These are phyloP conservation scores for Coecobrya sp. DNA, from an alignment of 2,888 invertebrate species.

Conservation along the genomic window DNA sequence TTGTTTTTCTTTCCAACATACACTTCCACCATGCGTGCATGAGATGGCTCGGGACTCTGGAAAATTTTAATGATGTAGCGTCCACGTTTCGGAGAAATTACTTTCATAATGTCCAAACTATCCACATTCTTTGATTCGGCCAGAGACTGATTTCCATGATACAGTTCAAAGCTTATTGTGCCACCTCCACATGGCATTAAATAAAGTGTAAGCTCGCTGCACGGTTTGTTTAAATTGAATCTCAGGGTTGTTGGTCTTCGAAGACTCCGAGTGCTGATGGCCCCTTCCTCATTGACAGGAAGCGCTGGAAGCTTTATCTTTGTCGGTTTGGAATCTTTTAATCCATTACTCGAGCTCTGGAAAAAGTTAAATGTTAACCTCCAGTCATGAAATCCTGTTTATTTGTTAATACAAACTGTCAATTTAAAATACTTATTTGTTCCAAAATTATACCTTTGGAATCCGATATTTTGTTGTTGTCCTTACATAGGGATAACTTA, in stretches of 20 bases:
- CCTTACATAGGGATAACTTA: slow-evolving; percentile 89
- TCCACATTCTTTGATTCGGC: slow-evolving; percentile 70
- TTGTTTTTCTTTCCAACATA: slow-evolving; percentile 86
- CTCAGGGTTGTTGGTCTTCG: slow-evolving; percentile 79
- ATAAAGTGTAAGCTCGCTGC: slow-evolving; percentile 87
- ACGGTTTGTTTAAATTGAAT: slow-evolving; percentile 86
- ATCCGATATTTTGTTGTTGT: slow-evolving; percentile 87
- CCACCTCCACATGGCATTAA: slow-evolving; percentile 89
- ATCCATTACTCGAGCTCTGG: slow-evolving; percentile 87
- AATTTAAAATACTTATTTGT: too few relatives aligned
- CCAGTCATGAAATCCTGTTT: background rate
- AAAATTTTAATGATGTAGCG: slow-evolving; percentile 84
- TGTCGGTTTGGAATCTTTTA: slow-evolving; percentile 88
- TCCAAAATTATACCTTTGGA: slow-evolving; percentile 81
- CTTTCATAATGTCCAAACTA: slow-evolving; percentile 84
- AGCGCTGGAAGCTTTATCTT: slow-evolving; percentile 88
- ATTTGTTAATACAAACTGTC: too few relatives aligned
- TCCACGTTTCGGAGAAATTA: slow-evolving; percentile 82
- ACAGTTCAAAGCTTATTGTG: slow-evolving; percentile 82
- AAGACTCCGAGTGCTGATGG: background rate
- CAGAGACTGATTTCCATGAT: slow-evolving; percentile 79
- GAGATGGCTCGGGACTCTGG: slow-evolving; percentile 53
- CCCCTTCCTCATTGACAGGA: background rate
- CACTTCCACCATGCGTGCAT: slow-evolving; percentile 85
- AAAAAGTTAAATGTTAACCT: slow-evolving; percentile 1